A percentile compares a stretch with the other conserved stretches of the same genome.
Conservation (phyloP, 2,797 vertebrate species). For the Sparidentex hasta region DNA sequence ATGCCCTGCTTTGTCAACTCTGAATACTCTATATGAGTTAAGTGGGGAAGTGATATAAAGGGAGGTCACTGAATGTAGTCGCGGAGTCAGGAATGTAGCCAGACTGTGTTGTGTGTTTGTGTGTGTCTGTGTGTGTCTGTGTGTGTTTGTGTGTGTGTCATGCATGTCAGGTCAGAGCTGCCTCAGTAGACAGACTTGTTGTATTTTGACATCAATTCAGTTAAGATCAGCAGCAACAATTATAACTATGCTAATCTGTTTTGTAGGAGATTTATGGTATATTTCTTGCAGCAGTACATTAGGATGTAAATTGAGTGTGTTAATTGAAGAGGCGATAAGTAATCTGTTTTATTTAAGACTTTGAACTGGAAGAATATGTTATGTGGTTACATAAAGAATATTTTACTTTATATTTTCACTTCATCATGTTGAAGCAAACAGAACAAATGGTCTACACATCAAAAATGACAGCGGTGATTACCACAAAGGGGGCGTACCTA, state of each 20-base stretch:
- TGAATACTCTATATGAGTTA: slow-evolving; percentile 25
- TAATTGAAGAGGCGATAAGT: background rate
- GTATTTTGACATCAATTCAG: slow-evolving; percentile 12
- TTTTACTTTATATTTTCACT: too few relatives aligned
- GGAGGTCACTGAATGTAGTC: slow-evolving; percentile 23
- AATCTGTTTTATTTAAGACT: too few relatives aligned
- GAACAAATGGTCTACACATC: background rate
- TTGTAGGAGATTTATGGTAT: background rate
- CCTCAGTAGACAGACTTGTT: slow-evolving; percentile 10
- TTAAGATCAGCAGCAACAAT: slow-evolving; percentile 5
- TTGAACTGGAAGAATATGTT: too few relatives aligned
- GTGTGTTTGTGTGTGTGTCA: background rate
- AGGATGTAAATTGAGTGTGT: background rate
- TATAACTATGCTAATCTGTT: slow-evolving; percentile 1
- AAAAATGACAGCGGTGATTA: background rate
- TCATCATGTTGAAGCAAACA: too few relatives aligned
- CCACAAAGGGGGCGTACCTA: background rate
- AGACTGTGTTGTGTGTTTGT: background rate
- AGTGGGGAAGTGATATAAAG: background rate
- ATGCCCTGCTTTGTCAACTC: slow-evolving; percentile 30
- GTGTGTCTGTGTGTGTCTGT: background rate
- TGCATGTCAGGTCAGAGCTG: slow-evolving; percentile 14
- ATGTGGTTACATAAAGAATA: too few relatives aligned
- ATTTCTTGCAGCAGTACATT: background rate
- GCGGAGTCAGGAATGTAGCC: background rate